A percentile compares a stretch with the other conserved stretches of the same genome.
Conservation (phyloP, 2,113 vertebrate species). For the Tricholaema leucomelas region DNA sequence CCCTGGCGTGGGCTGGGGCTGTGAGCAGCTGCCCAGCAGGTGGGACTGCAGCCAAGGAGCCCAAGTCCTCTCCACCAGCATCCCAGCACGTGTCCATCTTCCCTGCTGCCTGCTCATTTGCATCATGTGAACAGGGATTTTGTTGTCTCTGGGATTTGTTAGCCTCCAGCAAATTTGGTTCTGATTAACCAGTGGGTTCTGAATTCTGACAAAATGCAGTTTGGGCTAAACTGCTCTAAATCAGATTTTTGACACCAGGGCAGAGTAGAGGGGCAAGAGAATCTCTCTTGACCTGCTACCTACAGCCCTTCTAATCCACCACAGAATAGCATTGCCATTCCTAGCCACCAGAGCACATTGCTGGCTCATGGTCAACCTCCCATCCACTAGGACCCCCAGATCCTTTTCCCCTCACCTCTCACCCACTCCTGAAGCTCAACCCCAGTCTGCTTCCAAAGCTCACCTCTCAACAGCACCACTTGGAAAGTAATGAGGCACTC, state of each 20-base stretch:
- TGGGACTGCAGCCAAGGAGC: neutral
- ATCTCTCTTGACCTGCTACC: no score
- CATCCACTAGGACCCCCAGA: no score
- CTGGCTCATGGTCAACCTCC: no score
- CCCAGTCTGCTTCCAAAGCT: no score
- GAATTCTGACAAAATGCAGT: neutral
- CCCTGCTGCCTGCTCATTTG: neutral
- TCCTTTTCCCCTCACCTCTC: no score
- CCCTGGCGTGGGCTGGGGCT: neutral
- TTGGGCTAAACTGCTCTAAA: neutral
- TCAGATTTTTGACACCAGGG: neutral
- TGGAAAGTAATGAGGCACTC: neutral
- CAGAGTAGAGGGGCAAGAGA: no score
- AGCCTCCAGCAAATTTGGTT: neutral
- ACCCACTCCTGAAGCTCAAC: neutral
- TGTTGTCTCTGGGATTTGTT: neutral
- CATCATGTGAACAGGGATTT: neutral
- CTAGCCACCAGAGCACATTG: no score
- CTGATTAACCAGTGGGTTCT: neutral
- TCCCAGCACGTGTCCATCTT: rapidly evolving
- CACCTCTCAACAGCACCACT: neutral
- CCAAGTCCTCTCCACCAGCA: neutral
- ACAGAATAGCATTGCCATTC: no score
- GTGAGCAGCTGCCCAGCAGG: neutral
- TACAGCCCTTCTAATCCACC: no score